Percentiles rank a stretch among this genome's conserved stretches.
Evolutionary conservation across 2,113 vertebrate genomes (phyloP).

Genomic region (Bambusicola thoracicus): DNA sequence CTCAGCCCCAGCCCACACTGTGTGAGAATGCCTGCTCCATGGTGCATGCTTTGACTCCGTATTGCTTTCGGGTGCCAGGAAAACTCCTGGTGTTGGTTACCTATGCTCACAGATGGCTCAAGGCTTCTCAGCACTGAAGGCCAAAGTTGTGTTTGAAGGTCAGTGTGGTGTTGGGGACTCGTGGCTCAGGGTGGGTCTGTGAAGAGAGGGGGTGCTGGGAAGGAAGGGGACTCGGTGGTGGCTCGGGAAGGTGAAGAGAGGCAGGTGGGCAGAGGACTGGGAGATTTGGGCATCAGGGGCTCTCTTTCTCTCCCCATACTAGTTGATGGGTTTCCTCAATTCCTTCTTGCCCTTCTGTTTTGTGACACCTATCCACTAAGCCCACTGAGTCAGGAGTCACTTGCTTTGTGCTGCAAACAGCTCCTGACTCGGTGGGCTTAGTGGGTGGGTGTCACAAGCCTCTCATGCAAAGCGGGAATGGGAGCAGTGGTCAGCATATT

Average conservation of each 20-base stretch:
- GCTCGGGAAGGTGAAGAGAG: background rate
- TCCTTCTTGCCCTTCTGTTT: background rate
- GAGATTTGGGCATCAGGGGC: background rate
- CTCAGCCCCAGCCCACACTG: background rate
- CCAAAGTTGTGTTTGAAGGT: background rate
- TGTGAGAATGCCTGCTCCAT: rapidly evolving
- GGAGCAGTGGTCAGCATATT: background rate
- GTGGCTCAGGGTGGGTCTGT: rapidly evolving
- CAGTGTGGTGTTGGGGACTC: rapidly evolving
- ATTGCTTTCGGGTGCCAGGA: background rate
- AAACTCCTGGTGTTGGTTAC: background rate
- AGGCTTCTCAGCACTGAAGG: background rate
- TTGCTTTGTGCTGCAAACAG: background rate
- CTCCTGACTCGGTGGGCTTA: background rate
- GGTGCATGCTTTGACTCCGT: background rate
- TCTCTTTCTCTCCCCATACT: background rate
- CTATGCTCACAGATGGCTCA: background rate
- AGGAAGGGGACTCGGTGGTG: background rate
- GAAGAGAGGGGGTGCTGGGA: background rate
- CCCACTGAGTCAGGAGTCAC: background rate
- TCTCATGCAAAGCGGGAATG: background rate
- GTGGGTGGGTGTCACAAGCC: background rate
- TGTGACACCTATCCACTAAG: background rate
- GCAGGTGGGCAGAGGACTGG: rapidly evolving
- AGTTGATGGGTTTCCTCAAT: background rate